Conservation (phyloP, 2,113 vertebrate species). For the Tyrannus savana region DNA sequence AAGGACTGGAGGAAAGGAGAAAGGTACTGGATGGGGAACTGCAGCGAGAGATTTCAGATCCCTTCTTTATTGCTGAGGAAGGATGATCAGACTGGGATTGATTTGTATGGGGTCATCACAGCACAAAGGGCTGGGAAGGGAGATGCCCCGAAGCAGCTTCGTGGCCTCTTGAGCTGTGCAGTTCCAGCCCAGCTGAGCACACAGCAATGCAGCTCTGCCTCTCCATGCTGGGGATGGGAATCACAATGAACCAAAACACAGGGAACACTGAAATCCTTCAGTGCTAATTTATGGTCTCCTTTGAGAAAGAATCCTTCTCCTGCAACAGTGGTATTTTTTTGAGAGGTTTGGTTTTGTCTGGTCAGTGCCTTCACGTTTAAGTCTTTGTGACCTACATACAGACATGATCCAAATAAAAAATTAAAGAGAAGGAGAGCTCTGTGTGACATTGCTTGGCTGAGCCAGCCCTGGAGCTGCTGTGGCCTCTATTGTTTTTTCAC, state of each 20-base stretch:
- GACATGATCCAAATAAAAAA: slow-evolving; percentile 58
- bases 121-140: background rate
- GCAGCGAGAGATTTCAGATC: background rate
- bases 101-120: background rate
- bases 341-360: slow-evolving; percentile 20
- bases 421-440: slow-evolving; percentile 42
- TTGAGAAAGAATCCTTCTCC: background rate
- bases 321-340: background rate
- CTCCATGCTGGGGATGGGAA: background rate
- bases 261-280: background rate
- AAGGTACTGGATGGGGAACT: background rate
- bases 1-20: background rate
- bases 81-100: background rate
- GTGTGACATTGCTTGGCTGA: background rate
- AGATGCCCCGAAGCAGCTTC: background rate
- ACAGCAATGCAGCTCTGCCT: background rate
- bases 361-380: slow-evolving; percentile 21
- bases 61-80: background rate
- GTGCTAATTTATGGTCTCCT: background rate
- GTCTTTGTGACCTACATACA: slow-evolving; percentile 62
- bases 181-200: background rate
- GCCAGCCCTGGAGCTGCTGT: background rate
- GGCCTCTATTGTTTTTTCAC: background rate
- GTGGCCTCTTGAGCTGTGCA: background rate
- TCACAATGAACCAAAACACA: background rate